phyloP scores from a whole-genome alignment of 2,113 vertebrate genomes.

The Promerops cafer region DNA sequence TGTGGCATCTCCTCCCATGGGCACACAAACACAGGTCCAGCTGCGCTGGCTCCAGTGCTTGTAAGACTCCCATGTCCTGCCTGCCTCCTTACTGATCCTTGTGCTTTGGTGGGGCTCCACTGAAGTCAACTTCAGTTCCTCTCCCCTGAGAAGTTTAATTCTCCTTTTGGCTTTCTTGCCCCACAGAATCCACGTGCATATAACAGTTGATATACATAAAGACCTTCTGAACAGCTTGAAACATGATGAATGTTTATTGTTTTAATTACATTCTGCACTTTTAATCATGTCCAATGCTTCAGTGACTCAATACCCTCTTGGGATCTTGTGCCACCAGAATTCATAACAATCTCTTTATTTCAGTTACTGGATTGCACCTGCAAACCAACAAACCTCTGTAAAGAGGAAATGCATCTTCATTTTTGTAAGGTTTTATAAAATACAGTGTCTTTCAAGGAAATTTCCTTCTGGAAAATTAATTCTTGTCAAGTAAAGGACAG shows the following conservation, averaged over 20 bases:
- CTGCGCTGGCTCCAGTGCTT: not conserved
- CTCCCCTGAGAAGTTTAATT: not conserved
- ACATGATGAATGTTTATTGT: not conserved
- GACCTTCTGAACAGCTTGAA: not conserved
- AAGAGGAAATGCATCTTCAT: not conserved
- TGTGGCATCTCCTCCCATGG: not conserved
- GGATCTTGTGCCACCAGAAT: not conserved
- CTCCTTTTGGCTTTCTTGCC: not conserved
- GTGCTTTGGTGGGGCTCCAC: not conserved
- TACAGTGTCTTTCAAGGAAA: not conserved
- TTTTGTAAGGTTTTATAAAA: not conserved
- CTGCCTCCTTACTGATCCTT: not conserved
- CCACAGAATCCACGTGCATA: not conserved
- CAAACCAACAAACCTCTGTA: not conserved
- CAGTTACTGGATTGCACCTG: not conserved
- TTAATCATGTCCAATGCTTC: not conserved
- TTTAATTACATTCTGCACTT: not conserved
- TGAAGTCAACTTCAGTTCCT: not conserved
- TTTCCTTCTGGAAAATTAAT: not conserved
- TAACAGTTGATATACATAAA: not conserved
- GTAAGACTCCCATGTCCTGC: too few relatives aligned
- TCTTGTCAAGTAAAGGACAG: not conserved
- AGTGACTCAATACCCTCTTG: not conserved
- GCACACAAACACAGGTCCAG: accelerated
- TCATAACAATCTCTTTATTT: not conserved